Evolutionary conservation across 2,797 vertebrate genomes (phyloP).

Genomic region (Sarcophilus harrisii): DNA sequence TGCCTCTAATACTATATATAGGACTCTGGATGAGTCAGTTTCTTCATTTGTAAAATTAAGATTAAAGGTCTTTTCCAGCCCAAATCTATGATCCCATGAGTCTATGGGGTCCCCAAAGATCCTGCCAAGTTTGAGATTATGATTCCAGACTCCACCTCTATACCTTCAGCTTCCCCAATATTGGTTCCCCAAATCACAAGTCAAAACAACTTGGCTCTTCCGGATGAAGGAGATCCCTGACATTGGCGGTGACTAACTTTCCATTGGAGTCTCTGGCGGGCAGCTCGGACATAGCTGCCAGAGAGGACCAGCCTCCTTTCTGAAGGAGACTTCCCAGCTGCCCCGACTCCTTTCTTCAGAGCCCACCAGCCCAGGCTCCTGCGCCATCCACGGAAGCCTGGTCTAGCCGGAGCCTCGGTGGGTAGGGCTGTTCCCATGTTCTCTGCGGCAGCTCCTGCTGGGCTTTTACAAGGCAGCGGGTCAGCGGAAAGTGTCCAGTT

Average conservation of each 20-base stretch:
- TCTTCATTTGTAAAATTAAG: not conserved
- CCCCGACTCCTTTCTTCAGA: not conserved
- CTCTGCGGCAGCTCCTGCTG: not conserved
- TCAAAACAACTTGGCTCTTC: not conserved
- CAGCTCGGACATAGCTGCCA: not conserved
- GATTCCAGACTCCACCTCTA: not conserved
- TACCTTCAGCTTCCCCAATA: not conserved
- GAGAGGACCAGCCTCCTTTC: not conserved
- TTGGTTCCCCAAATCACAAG: not conserved
- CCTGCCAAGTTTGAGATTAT: not conserved
- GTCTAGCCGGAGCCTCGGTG: constrained; percentile 1
- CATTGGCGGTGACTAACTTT: not conserved
- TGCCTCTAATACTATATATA: too few species aligned
- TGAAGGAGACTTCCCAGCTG: not conserved
- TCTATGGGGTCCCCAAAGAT: too few species aligned
- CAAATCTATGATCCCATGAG: not conserved
- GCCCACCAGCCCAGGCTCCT: not conserved
- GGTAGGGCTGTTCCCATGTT: constrained; percentile 19
- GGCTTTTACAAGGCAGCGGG: constrained; percentile 47
- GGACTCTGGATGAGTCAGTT: not conserved
- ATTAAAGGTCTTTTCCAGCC: not conserved
- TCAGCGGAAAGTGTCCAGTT: constrained; percentile 27
- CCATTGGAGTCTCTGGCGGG: not conserved
- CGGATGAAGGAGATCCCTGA: not conserved
- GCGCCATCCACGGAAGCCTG: constrained; percentile 19